Conservation (phyloP, 2,797 vertebrate genomes). For the Chelmon rostratus region DNA sequence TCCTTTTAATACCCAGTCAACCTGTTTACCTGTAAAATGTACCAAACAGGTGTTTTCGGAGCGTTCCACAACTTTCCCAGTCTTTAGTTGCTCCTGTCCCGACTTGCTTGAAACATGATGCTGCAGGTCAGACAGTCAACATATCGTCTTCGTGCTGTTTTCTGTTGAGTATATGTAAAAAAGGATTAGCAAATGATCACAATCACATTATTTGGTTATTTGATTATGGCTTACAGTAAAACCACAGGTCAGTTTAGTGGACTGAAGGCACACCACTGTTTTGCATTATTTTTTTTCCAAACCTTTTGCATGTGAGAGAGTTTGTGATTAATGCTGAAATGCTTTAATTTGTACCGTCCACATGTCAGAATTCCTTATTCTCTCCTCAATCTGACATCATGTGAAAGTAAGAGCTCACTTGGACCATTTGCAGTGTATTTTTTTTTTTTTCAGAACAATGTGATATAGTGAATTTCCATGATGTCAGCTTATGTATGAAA, state of each 20-base stretch:
- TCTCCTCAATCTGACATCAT: background rate
- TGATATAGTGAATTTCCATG: background rate
- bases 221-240: too few relatives aligned
- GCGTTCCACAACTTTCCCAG: too few relatives aligned
- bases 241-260: background rate
- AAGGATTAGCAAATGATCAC: too few relatives aligned
- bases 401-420: background rate
- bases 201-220: too few relatives aligned
- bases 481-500: background rate
- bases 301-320: background rate
- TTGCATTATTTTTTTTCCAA: background rate
- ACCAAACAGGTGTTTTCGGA: too few relatives aligned
- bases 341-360: background rate
- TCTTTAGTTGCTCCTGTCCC: too few relatives aligned
- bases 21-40: too few relatives aligned
- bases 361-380: background rate
- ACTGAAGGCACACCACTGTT: background rate
- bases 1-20: too few relatives aligned
- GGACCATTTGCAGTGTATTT: background rate
- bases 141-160: too few relatives aligned
- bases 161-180: too few relatives aligned
- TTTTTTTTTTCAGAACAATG: background rate
- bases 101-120: too few relatives aligned
- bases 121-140: too few relatives aligned
- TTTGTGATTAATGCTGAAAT: constrained; percentile 1